Percentiles rank a stretch among this genome's conserved stretches.
phyloP scores from a whole-genome alignment of 2,888 invertebrate species.

The Glyphotaelius pellucidus region DNA sequence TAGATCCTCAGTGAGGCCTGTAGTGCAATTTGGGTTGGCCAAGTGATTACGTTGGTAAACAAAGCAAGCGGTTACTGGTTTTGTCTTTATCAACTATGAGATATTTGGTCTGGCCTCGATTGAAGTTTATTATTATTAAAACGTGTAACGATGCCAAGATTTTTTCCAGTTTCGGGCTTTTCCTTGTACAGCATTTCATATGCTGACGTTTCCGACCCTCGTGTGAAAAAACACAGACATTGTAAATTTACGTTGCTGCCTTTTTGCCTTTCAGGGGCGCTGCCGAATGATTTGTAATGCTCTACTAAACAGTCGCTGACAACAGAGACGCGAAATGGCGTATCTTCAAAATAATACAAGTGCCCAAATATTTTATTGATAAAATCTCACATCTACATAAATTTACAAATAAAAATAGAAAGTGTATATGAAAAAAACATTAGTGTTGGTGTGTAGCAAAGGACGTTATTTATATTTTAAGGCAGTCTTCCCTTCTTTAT shows the following conservation, averaged over 20 bases:
- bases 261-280: background rate
- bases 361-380: no score
- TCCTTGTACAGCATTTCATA: background rate
- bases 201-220: conserved; percentile 14
- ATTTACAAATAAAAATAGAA: no score
- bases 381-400: no score
- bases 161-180: background rate
- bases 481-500: no score
- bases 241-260: conserved; percentile 3
- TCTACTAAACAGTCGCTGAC: background rate
- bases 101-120: background rate
- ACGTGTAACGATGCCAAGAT: conserved; percentile 23
- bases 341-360: background rate
- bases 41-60: no score
- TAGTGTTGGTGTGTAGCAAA: no score
- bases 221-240: conserved; percentile 26
- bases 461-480: no score
- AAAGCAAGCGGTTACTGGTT: background rate
- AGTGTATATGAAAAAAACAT: no score
- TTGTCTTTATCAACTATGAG: background rate
- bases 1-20: no score
- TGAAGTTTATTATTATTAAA: conserved; percentile 4
- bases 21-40: no score
- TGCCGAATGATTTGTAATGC: background rate
- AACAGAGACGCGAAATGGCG: background rate